Percentiles rank a stretch among this genome's conserved stretches.
Conservation (phyloP, 1,140 invertebrate genomes). For the Drosophila nigrodunni region DNA sequence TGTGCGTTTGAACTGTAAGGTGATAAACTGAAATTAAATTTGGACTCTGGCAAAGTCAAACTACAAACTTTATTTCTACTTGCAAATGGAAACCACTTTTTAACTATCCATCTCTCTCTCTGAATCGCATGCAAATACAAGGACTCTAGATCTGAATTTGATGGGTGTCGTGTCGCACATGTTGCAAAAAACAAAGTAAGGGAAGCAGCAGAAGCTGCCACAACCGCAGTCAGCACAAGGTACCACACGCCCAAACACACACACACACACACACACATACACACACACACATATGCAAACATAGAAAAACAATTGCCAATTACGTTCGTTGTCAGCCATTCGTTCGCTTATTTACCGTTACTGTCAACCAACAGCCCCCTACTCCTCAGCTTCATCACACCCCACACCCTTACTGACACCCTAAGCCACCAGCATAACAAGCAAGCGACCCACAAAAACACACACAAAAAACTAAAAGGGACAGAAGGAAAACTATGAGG, state of each 20-base stretch:
- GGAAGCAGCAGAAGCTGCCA: conserved; percentile 41
- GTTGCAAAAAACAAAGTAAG: conserved; percentile 64
- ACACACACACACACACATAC: conserved; percentile 19
- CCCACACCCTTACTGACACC: conserved; percentile 29
- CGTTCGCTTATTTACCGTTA: conserved; percentile 52
- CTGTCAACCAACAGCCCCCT: conserved; percentile 21
- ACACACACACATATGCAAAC: conserved; percentile 42
- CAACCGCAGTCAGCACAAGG: conserved; percentile 45
- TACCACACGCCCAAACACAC: conserved; percentile 36
- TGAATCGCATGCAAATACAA: conserved; percentile 61
- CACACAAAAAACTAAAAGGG: conserved; percentile 36
- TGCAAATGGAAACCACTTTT: conserved; percentile 18
- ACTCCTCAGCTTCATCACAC: neutral
- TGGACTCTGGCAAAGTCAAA: conserved; percentile 6
- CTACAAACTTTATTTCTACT: neutral
- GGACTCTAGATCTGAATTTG: conserved; percentile 65
- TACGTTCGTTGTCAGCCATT: conserved; percentile 53
- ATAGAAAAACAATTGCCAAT: conserved; percentile 82
- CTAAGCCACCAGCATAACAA: conserved; percentile 69
- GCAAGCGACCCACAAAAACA: conserved; percentile 32
- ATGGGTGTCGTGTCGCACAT: conserved; percentile 61
- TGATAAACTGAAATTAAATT: conserved; percentile 52
- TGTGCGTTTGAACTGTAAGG: conserved; percentile 41
- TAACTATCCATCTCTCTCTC: conserved; percentile 9
- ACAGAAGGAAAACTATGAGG: conserved; percentile 67